phyloP scores from a whole-genome alignment of 2,888 invertebrate genomes.

The Hololepta plana region DNA sequence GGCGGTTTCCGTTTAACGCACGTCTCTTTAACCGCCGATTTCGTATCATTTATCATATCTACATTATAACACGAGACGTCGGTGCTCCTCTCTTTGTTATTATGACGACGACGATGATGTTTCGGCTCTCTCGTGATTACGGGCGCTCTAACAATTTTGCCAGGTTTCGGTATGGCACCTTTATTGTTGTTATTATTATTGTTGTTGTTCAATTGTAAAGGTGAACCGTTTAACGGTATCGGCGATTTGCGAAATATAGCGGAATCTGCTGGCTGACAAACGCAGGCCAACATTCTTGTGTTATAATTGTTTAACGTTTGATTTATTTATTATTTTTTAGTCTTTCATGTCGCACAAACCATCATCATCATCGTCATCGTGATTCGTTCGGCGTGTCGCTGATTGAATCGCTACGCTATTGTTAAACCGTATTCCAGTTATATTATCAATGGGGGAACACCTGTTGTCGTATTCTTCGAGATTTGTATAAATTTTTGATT shows the following conservation, averaged over 20 bases:
- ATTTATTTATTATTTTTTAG: no score
- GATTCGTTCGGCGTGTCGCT: no score
- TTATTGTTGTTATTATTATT: conserved; percentile 5
- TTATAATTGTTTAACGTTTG: conserved; percentile 7
- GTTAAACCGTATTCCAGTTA: no score
- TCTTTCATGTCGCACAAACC: no score
- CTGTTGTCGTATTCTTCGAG: conserved; percentile 9
- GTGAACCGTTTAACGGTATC: conserved; percentile 29
- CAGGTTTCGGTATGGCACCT: conserved; percentile 18
- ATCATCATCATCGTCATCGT: no score
- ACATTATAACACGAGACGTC: no score
- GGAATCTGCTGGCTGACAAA: conserved; percentile 45
- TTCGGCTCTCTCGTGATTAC: conserved; percentile 16
- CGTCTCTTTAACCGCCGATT: no score
- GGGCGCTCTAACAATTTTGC: conserved; percentile 16
- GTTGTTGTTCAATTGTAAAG: conserved; percentile 15
- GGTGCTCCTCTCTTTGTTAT: no score
- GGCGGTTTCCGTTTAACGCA: conserved; percentile 10
- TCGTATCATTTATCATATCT: no score
- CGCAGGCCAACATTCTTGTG: conserved; percentile 47
- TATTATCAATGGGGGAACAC: conserved; percentile 9
- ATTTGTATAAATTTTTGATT: no score
- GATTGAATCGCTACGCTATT: no score
- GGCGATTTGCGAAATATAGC: conserved; percentile 36
- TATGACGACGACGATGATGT: no score